Base-by-base conservation (phyloP, 2,113 vertebrate genomes). In the Festucalex cinctus region DNA sequence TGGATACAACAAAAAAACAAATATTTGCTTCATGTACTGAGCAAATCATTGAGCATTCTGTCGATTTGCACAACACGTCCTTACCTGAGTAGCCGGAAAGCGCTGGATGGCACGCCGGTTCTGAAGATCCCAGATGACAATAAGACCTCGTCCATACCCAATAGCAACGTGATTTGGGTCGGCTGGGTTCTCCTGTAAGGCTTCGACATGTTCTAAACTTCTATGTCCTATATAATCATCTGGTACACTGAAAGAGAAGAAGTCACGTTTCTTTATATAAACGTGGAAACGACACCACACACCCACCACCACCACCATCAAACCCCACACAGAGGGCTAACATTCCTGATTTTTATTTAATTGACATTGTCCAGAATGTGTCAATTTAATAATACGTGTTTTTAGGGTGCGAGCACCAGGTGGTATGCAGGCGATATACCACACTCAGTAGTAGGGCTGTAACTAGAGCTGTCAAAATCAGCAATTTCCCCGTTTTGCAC, bases 21-120 rank as follows among this genome's bases (percentile, higher is more conserved):
- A n/a, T 32, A 43, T 43, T 5, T 24, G 14, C 6, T 22, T n/a
- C 6, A 63, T 41, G 39, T 6, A 13, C 9, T 63, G 39, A 63
- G 13, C 12, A 1, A 41, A 16, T 22, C 39, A 24, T 9, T 10
- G 13, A n/a, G 36, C 10, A 28, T 63, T 17, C 3, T 43, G 20
- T 19, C 2, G 22, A 54, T 6, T 3, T 10, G 12, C 6, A 19
- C 41, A 6, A 10, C 5, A 19, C 0, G 8, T 13, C 12, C 24
- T n/a, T 90, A 99, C 97, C 94, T 98, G 95, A 70, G 89, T 94
- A 79, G 95, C 92, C 22, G 94, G 91, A 73, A 97, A 95, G 73
- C 95, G 93, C 46, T 88, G 91, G 17, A 92, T 77, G 19, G 86
- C 91, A 32, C 73, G 66, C n/a, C 79, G 90, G 19, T 76, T 88